phyloP scores from a whole-genome alignment of 2,888 invertebrate species.

The Sycophila texana region DNA sequence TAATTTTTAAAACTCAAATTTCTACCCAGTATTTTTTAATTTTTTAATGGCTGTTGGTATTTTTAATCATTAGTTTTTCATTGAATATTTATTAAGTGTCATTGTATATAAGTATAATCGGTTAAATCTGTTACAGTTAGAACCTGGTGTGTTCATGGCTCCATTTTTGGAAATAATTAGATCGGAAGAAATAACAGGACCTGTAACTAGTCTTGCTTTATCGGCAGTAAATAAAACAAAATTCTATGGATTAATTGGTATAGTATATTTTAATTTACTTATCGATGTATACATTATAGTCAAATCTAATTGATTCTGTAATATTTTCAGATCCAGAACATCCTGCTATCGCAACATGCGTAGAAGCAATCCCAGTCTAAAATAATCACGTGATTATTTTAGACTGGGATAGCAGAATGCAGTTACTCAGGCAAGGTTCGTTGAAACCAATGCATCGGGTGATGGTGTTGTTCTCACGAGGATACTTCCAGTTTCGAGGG shows the following conservation, averaged over 20 bases:
- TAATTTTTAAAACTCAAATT: too few species aligned
- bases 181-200: conserved; percentile 97
- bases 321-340: conserved; percentile 83
- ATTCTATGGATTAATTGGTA: conserved; percentile 95
- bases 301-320: conserved; percentile 4
- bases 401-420: too few species aligned
- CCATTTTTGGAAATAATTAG: conserved; percentile 98
- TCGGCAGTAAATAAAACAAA: conserved; percentile 97
- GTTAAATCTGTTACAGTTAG: conserved; percentile 77
- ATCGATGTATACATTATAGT: conserved; percentile 28
- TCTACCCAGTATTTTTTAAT: too few species aligned
- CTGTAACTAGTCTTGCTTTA: conserved; percentile 95
- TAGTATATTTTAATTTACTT: conserved; percentile 63
- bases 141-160: conserved; percentile 86
- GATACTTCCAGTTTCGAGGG: conserved; percentile 94
- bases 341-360: conserved; percentile 87
- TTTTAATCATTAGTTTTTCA: too few species aligned
- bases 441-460: conserved; percentile 95
- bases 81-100: too few species aligned
- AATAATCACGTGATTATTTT: too few species aligned
- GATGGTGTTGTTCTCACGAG: conserved; percentile 98
- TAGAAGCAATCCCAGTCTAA: conserved; percentile 97
- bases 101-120: too few species aligned
- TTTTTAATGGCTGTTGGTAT: too few species aligned
- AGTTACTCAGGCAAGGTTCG: conserved; percentile 97